Conservation (phyloP, 30 jellyfish, hydroid and myxozoan genomes). For the Hydractinia symbiolongicarpus region DNA sequence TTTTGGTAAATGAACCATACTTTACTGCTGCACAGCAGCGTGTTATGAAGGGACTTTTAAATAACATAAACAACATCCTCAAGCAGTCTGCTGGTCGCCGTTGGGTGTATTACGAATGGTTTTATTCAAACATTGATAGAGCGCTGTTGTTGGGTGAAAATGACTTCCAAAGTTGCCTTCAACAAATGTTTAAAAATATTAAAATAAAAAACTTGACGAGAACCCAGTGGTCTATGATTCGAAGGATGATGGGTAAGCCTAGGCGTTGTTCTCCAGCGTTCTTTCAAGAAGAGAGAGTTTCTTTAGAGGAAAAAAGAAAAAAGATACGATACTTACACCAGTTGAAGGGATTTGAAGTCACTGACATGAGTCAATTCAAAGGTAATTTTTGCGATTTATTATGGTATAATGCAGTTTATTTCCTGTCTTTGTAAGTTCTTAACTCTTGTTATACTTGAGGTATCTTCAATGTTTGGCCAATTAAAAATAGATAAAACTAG, state of each 20-base stretch:
- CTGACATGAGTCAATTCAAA: constrained; percentile 39
- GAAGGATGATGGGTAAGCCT: constrained; percentile 98
- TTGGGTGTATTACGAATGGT: constrained; percentile 94
- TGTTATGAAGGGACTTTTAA: constrained; percentile 42
- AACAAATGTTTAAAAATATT: constrained; percentile 70
- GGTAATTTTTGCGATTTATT: neutral
- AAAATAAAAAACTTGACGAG: constrained; percentile 68
- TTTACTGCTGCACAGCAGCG: constrained; percentile 8
- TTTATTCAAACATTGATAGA: constrained; percentile 90
- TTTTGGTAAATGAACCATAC: neutral
- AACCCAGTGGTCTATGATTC: constrained; percentile 81
- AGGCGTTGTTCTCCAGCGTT: constrained; percentile 98
- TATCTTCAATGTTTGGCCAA: neutral
- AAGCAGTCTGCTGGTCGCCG: constrained; percentile 93
- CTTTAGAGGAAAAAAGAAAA: constrained; percentile 72
- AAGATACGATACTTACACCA: constrained; percentile 86
- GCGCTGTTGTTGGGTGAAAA: constrained; percentile 86
- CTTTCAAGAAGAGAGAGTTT: constrained; percentile 71
- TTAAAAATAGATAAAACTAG: no score
- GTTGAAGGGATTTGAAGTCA: constrained; percentile 32
- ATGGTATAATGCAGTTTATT: neutral
- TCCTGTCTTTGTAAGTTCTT: neutral
- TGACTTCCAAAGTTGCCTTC: constrained; percentile 75
- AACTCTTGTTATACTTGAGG: neutral
- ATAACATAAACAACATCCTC: constrained; percentile 49